Evolutionary conservation across 2,888 invertebrate genomes (phyloP).

Genomic region (Caenorhabditis sinica): DNA sequence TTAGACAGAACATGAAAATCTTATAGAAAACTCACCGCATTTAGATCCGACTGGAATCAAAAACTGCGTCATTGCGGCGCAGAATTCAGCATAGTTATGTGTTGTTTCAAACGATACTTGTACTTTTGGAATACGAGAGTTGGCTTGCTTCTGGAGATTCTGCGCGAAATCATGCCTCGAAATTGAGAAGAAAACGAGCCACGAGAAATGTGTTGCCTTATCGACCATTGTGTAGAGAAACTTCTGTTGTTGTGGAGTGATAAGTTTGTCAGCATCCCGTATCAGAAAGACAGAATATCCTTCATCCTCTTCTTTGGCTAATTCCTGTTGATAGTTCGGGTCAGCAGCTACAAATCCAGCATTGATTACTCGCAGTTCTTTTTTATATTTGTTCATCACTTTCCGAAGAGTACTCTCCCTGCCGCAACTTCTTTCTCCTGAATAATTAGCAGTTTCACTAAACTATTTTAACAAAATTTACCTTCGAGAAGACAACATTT

Average conservation of each 20-base stretch:
- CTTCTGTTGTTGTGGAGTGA: slow-evolving; percentile 62
- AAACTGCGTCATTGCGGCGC: slow-evolving; percentile 34
- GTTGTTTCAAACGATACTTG: slow-evolving; percentile 53
- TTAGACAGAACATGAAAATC: not conserved
- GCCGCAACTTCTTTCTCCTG: slow-evolving; percentile 59
- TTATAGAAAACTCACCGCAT: not conserved
- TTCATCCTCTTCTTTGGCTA: slow-evolving; percentile 57
- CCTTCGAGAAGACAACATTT: slow-evolving; percentile 65
- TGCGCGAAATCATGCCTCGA: slow-evolving; percentile 57
- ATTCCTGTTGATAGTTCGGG: slow-evolving; percentile 45
- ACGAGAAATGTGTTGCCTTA: slow-evolving; percentile 57
- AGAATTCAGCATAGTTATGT: slow-evolving; percentile 45
- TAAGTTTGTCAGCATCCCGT: slow-evolving; percentile 59
- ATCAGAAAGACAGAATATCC: slow-evolving; percentile 51
- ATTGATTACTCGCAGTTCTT: slow-evolving; percentile 52
- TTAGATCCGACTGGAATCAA: slow-evolving; percentile 33
- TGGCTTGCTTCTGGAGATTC: slow-evolving; percentile 59
- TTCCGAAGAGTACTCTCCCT: slow-evolving; percentile 52
- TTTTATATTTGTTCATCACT: slow-evolving; percentile 37
- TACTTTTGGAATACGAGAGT: slow-evolving; percentile 58
- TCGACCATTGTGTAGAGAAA: slow-evolving; percentile 65
- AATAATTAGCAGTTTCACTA: not conserved
- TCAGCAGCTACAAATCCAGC: slow-evolving; percentile 63
- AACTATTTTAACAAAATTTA: not conserved
- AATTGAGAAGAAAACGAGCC: slow-evolving; percentile 66